Percentiles rank a stretch among this genome's conserved stretches.
Evolutionary conservation across 2,797 vertebrate genomes (phyloP).

Genomic region (Poecilia wingei): DNA sequence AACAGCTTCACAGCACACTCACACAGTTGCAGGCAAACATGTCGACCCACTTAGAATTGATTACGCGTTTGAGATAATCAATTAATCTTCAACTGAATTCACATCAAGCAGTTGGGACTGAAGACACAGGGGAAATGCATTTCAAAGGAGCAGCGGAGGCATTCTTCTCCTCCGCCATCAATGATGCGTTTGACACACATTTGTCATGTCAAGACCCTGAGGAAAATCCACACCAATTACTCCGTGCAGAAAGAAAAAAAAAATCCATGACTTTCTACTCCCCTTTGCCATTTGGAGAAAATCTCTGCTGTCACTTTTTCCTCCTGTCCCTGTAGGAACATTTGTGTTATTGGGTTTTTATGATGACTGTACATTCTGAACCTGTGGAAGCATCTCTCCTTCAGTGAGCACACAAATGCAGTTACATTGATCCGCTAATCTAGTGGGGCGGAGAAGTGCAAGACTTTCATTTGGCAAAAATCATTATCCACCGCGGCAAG

Average conservation of each 20-base stretch:
- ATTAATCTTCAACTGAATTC: constrained; percentile 69
- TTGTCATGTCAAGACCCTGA: constrained; percentile 68
- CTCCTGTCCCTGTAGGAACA: constrained; percentile 24
- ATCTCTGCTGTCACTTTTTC: constrained; percentile 42
- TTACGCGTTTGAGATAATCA: constrained; percentile 69
- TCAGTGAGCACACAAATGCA: constrained; percentile 39
- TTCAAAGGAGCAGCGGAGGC: constrained; percentile 49
- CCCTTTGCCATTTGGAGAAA: constrained; percentile 42
- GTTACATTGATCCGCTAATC: constrained; percentile 71
- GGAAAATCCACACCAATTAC: constrained; percentile 54
- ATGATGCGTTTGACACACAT: constrained; percentile 62
- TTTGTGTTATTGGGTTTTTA: constrained; percentile 40
- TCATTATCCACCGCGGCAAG: constrained; percentile 58
- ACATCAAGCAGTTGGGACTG: constrained; percentile 50
- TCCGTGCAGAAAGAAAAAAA: constrained; percentile 34
- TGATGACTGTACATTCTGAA: constrained; percentile 48
- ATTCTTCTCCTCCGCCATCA: constrained; percentile 48
- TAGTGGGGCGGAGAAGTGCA: constrained; percentile 56
- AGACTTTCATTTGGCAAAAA: constrained; percentile 74
- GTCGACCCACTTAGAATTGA: constrained; percentile 67
- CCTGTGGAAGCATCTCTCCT: constrained; percentile 20
- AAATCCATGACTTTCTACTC: constrained; percentile 53
- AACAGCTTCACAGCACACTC: constrained; percentile 19
- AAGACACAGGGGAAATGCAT: constrained; percentile 37
- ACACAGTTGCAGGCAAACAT: constrained; percentile 22